These are phyloP conservation scores for Bolborhynchus lineola DNA, from an alignment of 2,113 vertebrate species.

Conservation along the genomic window DNA sequence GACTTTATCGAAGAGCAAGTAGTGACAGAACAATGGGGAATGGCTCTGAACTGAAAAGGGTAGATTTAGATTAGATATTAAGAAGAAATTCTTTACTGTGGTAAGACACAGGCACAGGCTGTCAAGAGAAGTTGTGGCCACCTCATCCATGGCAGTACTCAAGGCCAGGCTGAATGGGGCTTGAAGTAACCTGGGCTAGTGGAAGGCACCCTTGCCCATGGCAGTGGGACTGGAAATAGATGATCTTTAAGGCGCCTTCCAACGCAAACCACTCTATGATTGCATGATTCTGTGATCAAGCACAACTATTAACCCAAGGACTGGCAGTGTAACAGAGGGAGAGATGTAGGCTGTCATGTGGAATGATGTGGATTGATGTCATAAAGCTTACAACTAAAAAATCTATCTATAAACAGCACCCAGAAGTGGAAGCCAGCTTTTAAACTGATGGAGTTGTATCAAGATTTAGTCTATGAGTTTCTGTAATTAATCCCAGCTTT, in stretches of 20 bases:
- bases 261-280: not conserved
- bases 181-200: not conserved
- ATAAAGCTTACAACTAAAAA: not conserved
- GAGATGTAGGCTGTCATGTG: not conserved
- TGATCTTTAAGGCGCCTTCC: not conserved
- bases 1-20: not conserved
- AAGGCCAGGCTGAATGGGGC: not conserved
- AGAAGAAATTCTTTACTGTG: not conserved
- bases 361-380: not conserved
- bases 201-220: not conserved
- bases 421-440: not conserved
- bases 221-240: not conserved
- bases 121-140: not conserved
- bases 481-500: not conserved
- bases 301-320: not conserved
- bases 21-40: not conserved
- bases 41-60: not conserved
- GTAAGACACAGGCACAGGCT: not conserved
- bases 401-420: not conserved
- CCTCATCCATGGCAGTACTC: not conserved
- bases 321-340: not conserved
- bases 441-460: not conserved
- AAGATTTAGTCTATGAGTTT: not conserved
- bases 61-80: not conserved
- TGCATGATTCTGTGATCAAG: not conserved